Base-by-base conservation (phyloP, 1,140 invertebrate genomes). In the Carposina sasakii region DNA sequence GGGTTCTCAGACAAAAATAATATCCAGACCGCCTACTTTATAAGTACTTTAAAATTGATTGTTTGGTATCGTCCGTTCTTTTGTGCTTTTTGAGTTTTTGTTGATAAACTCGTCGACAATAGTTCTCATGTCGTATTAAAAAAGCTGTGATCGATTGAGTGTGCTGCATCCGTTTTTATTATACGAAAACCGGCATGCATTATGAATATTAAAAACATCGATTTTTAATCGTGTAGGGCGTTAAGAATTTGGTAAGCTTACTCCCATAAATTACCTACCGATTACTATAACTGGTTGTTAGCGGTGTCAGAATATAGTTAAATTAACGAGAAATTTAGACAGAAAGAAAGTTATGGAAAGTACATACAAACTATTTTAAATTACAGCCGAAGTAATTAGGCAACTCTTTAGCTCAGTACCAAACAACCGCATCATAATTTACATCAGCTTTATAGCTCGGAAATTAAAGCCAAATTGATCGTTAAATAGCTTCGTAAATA, bases 201-300 rank as follows among this genome's bases (percentile, higher is more conserved):
- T 74, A 67, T 67, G 72, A 74, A 78, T 78, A 76, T 74, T 78
- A 78, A 65, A 61, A 59, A 54, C 51, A 59, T 59, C 52, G 60
- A 57, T 65, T 55, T 68, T 75, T 74, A 70, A 76, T 74, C 63
- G 61, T 46, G 34, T 52, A 62, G 67, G 71, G 73, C 71, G 74
- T 77, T 67, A 64, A 63, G 56, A 71, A 67, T 81, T 68, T 51
- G 47, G 53, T 63, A 62, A n/a, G n/a, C n/a, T n/a, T n/a, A n/a
- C n/a, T n/a, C n/a, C n/a, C 69, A 77, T 81, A 81, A 78, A 81
- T 81, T 77, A 76, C 60, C 54, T 63, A 56, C 57, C 69, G 64
- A 69, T 77, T 76, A 76, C 67, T 36, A 54, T 42, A 77, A 70
- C 67, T 57, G 65, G 63, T 71, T 76, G 69, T 70, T 68, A 71